Base-by-base conservation (phyloP, 2,888 invertebrate genomes). In the Drosophila stalkeri region DNA sequence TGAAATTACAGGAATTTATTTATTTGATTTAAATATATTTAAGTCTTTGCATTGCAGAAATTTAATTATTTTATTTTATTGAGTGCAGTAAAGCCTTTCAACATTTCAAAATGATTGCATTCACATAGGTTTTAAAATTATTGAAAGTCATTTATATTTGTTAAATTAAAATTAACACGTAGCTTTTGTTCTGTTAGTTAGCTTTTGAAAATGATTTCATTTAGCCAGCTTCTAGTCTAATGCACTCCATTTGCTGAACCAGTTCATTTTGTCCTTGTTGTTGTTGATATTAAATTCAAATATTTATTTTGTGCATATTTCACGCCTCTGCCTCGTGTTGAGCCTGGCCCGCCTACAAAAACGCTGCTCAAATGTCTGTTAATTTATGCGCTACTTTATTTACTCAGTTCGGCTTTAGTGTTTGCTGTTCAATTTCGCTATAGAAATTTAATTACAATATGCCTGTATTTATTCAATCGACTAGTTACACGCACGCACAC, bases 361-460 rank as follows among this genome's bases (percentile, higher is more conserved):
- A 3, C 31, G n/a, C 27, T 33, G 23, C 41, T 56, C 62, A 46
- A 59, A 57, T 43, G 31, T 55, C 62, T 27, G 33, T 60, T 75
- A 56, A 77, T 70, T 70, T 70, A 63, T 70, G 23, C 52, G 23
- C 4, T 18, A 14, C 33, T 65, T 54, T 66, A 57, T 71, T 77
- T 63, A 49, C 9, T 16, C 51, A 75, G 56, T 60, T 44, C 23
- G 41, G 11, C 9, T 46, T 43, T 9, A 44, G 12, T 69, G 56
- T 72, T 75, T 73, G 63, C 60, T 52, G 51, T 86, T 72, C 69
- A 76, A 86, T 81, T 89, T 70, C 35, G 51, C 62, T 55, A 73
- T 76, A 65, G 70, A 76, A 86, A 78, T 86, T 82, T 88, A 88
- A 86, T 86, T 82, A 75, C 70, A 86, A 86, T 73, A 62, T 72